Evolutionary conservation across 2,888 invertebrate species (phyloP), one percentile per base, ranked within the genome.

Genomic region (Ophioninae sp.): DNA sequence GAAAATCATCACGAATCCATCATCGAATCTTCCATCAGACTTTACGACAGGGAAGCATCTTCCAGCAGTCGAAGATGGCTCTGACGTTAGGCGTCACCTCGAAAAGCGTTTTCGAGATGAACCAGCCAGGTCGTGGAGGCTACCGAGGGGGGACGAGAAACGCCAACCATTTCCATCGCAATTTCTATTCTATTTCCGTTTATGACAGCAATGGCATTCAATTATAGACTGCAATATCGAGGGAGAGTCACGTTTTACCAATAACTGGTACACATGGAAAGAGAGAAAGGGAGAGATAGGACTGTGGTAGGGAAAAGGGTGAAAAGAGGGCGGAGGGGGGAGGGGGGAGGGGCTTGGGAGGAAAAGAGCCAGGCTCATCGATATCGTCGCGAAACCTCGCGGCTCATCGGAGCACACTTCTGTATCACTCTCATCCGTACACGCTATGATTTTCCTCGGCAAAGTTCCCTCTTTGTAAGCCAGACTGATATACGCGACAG

Each of bases 101-200:
- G 17, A 56, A 37, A 56, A 23, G 44, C 17, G 17, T 8, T 17
- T 37, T 59, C 13, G 61, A 51, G 67, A 30, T 30, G 30, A 59
- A 67, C 72, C 72, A 68, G 71, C 20, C 0, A 10, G 44, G 64
- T 65, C 61, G n/a, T n/a, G 59, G 9, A 30, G n/a, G 41, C 1
- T 44, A 61, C 20, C 13, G 58, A 56, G 56, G 17, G 17, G 39
- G 9, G 30, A 58, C 37, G 30, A 76, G 82, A 69, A 68, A 75
- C 83, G 83, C 79, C 85, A 80, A 86, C 88, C 89, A 91, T 91
- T 91, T 91, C 91, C 90, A 90, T 89, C 88, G 89, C 91, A 91
- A 91, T 91, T 91, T 90, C 91, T 91, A 91, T 91, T 91, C 91
- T 90, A 91, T 91, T 91, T 91, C 91, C 91, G 91, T 91, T 89